Conservation (phyloP, 2,113 vertebrate species). For the Crotophaga sulcirostris region DNA sequence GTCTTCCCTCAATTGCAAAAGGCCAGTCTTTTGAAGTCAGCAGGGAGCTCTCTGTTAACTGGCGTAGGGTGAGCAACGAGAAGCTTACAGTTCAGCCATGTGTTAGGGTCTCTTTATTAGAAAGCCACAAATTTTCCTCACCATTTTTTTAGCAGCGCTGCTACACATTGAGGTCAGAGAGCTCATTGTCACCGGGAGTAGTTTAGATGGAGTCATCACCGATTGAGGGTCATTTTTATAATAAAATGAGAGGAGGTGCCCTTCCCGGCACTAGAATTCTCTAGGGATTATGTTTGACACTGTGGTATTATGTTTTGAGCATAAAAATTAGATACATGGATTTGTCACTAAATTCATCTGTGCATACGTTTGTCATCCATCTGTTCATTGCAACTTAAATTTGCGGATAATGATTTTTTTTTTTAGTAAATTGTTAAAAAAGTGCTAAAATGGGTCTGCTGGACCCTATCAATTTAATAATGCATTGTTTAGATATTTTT, state of each 20-base stretch:
- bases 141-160: not conserved
- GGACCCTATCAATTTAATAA: conserved; percentile 41
- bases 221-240: not conserved
- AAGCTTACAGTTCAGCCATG: conserved; percentile 18
- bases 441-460: conserved; percentile 46
- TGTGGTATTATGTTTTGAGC: conserved; percentile 63
- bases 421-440: conserved; percentile 55
- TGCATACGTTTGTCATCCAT: conserved; percentile 68
- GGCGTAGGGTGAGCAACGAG: not conserved
- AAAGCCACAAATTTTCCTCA: not conserved
- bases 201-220: not conserved
- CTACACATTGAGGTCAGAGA: not conserved
- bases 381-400: conserved; percentile 66
- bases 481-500: conserved; percentile 40
- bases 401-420: conserved; percentile 23
- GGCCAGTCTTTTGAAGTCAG: conserved; percentile 46
- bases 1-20: conserved; percentile 49
- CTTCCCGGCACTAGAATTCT: conserved; percentile 16
- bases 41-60: conserved; percentile 16
- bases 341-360: conserved; percentile 70
- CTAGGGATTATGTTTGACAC: conserved; percentile 58
- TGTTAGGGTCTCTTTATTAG: conserved; percentile 19
- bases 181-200: not conserved
- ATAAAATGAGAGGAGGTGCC: conserved; percentile 30
- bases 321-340: conserved; percentile 67